Base-by-base conservation (phyloP, 2,797 vertebrate species). In the Lycodopsis pacificus region DNA sequence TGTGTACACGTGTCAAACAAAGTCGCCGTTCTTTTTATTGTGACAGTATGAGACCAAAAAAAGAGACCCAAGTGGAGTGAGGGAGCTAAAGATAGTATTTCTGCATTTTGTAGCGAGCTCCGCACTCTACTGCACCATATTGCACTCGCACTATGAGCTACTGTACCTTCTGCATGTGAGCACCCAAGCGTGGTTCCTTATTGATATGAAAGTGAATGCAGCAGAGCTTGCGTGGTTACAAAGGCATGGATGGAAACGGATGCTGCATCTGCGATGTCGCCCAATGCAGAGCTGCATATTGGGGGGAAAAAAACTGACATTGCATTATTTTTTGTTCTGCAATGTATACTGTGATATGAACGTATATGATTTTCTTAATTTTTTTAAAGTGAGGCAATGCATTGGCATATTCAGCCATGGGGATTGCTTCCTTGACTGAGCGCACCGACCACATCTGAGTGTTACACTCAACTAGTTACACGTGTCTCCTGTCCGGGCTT, bases 381-480 rank as follows among this genome's bases (percentile, higher is more conserved):
- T 30, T 30, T 30, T 30, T 30, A 30, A 30, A 30, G 30, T 30
- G 58, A 76, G 19, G 4, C 3, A 4, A 36, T 12, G 32, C 40
- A 64, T 75, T 75, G 73, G 66, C 61, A 73, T 48, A 77, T 19
- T 67, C 32, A 65, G 68, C 73, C 48, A 5, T 27, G 32, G 42
- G n/a, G 40, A 71, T 30, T 59, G 30, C 58, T 66, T 56, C 48
- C 69, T 6, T 12, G 32, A 62, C 56, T 69, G 22, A 56, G 9
- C 38, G 36, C 61, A 34, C 22, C 63, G 78, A 69, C 65, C 73
- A 56, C 75, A 46, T 75, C 42, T 25, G 64, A 70, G 76, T 30
- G 67, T 71, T 40, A 34, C 40, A 30, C 67, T 70, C 67, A 77
- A 67, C 71, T 69, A 74, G 66, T 70, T 77, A 56, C 80, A 77